Evolutionary conservation across 2,113 vertebrate species (phyloP).

Genomic region (Probosciger aterrimus): DNA sequence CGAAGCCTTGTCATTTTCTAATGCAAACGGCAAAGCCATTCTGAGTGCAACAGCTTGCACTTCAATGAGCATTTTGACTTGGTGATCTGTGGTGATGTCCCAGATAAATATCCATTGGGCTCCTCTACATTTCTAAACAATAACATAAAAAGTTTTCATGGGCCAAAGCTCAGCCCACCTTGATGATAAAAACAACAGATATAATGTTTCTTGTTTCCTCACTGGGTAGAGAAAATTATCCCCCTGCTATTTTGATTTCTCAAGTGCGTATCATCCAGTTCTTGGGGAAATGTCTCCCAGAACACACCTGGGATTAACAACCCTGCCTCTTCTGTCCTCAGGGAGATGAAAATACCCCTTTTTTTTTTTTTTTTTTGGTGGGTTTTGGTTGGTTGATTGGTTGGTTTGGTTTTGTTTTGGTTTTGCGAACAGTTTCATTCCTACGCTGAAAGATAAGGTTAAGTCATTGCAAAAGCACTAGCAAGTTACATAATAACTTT

Average conservation of each 20-base stretch:
- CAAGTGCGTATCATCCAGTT: background rate
- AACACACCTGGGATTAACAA: background rate
- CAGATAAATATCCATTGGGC: background rate
- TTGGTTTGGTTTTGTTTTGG: background rate
- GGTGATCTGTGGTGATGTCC: background rate
- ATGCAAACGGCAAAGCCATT: background rate
- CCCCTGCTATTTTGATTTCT: background rate
- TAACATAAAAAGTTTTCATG: background rate
- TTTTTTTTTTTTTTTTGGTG: background rate
- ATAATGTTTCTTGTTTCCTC: background rate
- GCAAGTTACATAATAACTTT: background rate
- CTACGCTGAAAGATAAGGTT: background rate
- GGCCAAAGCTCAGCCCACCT: background rate
- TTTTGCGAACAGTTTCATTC: background rate
- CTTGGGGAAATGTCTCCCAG: background rate
- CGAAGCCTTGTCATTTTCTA: background rate
- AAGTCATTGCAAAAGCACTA: background rate
- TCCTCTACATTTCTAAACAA: background rate
- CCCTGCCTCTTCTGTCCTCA: background rate
- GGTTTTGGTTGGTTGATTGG: background rate
- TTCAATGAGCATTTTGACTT: background rate
- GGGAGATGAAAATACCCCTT: accelerated
- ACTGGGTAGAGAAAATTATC: background rate
- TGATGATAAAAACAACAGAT: background rate
- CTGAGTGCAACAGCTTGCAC: background rate